phyloP scores from a whole-genome alignment of 2,797 vertebrate species.

The Galaxias olidus region DNA sequence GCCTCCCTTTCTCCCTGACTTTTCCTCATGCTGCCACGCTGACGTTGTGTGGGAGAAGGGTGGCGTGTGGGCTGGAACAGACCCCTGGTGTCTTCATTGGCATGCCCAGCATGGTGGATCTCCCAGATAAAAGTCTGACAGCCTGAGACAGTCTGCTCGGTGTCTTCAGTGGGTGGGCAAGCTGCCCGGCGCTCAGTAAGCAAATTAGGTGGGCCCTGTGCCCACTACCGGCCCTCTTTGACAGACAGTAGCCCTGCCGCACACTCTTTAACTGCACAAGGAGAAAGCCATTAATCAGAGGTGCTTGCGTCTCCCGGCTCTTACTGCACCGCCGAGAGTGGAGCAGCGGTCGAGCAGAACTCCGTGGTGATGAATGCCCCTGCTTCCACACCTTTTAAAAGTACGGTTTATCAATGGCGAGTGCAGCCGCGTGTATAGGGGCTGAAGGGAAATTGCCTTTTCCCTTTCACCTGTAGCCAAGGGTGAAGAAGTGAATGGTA shows the following conservation, averaged over 20 bases:
- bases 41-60: slow-evolving; percentile 44
- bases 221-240: slow-evolving; percentile 45
- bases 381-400: slow-evolving; percentile 64
- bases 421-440: slow-evolving; percentile 56
- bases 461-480: slow-evolving; percentile 66
- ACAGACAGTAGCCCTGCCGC: slow-evolving; percentile 58
- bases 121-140: slow-evolving; percentile 59
- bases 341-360: slow-evolving; percentile 12
- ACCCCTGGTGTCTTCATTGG: slow-evolving; percentile 56
- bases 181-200: slow-evolving; percentile 60
- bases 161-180: slow-evolving; percentile 51
- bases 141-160: slow-evolving; percentile 53
- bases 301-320: slow-evolving; percentile 45
- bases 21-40: slow-evolving; percentile 32
- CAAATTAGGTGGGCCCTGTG: slow-evolving; percentile 59
- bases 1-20: slow-evolving; percentile 40
- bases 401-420: slow-evolving; percentile 74
- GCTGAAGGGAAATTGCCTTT: slow-evolving; percentile 68
- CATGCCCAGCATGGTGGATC: slow-evolving; percentile 58
- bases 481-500: slow-evolving; percentile 65
- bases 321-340: slow-evolving; percentile 35
- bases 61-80: slow-evolving; percentile 40
- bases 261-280: slow-evolving; percentile 58
- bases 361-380: slow-evolving; percentile 68
- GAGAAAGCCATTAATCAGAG: slow-evolving; percentile 69